Conservation (phyloP, 2,113 vertebrate genomes). For the Monarcha castaneiventris region DNA sequence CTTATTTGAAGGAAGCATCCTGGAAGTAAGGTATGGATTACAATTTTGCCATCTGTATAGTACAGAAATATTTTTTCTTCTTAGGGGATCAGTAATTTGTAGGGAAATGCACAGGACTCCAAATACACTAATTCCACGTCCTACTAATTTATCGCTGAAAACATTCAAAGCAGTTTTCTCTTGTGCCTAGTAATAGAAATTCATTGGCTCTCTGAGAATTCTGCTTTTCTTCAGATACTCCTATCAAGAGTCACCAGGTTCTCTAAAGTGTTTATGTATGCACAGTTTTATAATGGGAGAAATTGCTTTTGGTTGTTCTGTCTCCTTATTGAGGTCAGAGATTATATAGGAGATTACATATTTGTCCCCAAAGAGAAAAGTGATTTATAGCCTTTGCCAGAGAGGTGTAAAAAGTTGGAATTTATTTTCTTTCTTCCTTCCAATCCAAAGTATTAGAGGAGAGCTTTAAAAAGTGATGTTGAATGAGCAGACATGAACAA, state of each 20-base stretch:
- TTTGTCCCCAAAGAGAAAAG: not conserved
- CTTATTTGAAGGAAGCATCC: not conserved
- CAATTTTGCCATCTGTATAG: not conserved
- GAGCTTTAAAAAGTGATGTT: not conserved
- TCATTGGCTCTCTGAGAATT: slow-evolving; percentile 5
- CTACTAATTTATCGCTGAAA: not conserved
- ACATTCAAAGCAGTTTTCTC: not conserved
- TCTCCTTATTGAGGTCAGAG: slow-evolving; percentile 15
- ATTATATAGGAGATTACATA: slow-evolving; percentile 16
- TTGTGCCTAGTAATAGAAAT: not conserved
- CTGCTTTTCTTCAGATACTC: not conserved
- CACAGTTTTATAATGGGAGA: not conserved
- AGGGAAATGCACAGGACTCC: not conserved
- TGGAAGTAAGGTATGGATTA: not conserved
- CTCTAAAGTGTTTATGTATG: not conserved
- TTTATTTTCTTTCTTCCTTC: not conserved
- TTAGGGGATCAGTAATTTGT: not conserved
- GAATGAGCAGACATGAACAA: not conserved
- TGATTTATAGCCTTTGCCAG: not conserved
- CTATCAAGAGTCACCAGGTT: not conserved
- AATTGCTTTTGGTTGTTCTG: not conserved
- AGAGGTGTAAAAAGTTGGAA: not conserved
- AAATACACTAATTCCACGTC: not conserved
- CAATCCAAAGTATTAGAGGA: not conserved
- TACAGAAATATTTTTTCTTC: not conserved